Base-by-base conservation (phyloP, 2,888 invertebrate genomes). In the Hypena proboscidalis region DNA sequence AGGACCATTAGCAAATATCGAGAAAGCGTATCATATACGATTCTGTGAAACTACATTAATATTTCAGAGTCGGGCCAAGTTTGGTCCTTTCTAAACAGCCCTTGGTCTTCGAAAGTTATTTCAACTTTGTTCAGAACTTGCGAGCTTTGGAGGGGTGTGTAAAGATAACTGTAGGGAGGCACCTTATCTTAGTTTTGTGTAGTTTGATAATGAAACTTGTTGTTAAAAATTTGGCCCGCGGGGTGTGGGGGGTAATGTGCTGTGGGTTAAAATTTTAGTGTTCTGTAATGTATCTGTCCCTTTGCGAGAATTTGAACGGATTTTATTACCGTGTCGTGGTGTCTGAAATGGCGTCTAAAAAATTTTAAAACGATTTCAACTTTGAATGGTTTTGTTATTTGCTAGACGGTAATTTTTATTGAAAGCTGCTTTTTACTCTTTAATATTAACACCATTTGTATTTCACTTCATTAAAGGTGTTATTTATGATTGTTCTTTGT, bases 41-140 rank as follows among this genome's bases (percentile, higher is more conserved):
- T 88, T 88, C 89, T 83, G 67, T 66, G 85, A 86, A 90, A 90
- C 88, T 89, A 86, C 87, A 90, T 90, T 90, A 90, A 90, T 90
- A 90, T 90, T 90, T 89, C 87, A 90, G 80, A 63, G 73, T 67
- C 66, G 70, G 77, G 75, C 67, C 72, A 82, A 85, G 73, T 85
- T 83, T 70, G 83, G 87, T 90, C 90, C 90, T 89, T 89, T 89
- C 87, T 83, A 90, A 90, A 90, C 90, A 90, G 90, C 90, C 90
- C 83, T 90, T 90, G 90, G 90, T 88, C 90, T 89, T 90, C 85
- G 65, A 80, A 90, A 90, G 90, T 90, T 90, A 86, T 90, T 90
- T 84, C 86, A 89, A 90, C 86, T 90, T 89, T 78, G 83, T 77
- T 75, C 67, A 36, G 34, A 75, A 77, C 75, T 83, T 80, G 61